Evolutionary conservation across 2,113 vertebrate species (phyloP).

Genomic region (Ranitomeya imitator): DNA sequence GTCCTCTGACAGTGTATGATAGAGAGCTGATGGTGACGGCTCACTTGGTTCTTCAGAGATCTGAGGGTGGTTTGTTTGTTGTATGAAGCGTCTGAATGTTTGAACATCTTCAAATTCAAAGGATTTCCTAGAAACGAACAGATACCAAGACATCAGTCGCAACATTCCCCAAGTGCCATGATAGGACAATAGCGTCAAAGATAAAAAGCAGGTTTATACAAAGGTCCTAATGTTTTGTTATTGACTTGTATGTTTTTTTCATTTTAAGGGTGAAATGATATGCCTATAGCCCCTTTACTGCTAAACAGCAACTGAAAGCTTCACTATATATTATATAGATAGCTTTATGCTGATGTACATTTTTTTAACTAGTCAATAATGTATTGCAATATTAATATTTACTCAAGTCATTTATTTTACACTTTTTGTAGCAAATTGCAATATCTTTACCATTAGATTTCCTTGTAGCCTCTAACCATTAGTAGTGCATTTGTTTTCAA

Average conservation of each 20-base stretch:
- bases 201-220: background rate
- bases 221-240: background rate
- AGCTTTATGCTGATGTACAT: too few relatives aligned
- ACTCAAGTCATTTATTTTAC: background rate
- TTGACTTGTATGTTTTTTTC: background rate
- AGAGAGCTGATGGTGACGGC: slow-evolving; percentile 71
- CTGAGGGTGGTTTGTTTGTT: slow-evolving; percentile 65
- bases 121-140: slow-evolving; percentile 83
- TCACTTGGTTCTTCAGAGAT: slow-evolving; percentile 68
- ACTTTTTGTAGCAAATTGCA: background rate
- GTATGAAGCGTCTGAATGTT: slow-evolving; percentile 70
- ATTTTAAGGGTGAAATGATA: background rate
- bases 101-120: slow-evolving; percentile 97
- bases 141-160: slow-evolving; percentile 23
- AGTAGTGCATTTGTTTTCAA: too few relatives aligned
- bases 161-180: background rate
- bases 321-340: background rate
- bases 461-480: too few relatives aligned
- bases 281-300: background rate
- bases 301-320: background rate
- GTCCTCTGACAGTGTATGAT: slow-evolving; percentile 89
- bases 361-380: background rate
- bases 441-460: too few relatives aligned
- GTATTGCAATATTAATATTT: background rate
- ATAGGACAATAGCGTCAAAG: background rate